Conservation (phyloP, 2,888 invertebrate genomes). For the Phengaris alcon region DNA sequence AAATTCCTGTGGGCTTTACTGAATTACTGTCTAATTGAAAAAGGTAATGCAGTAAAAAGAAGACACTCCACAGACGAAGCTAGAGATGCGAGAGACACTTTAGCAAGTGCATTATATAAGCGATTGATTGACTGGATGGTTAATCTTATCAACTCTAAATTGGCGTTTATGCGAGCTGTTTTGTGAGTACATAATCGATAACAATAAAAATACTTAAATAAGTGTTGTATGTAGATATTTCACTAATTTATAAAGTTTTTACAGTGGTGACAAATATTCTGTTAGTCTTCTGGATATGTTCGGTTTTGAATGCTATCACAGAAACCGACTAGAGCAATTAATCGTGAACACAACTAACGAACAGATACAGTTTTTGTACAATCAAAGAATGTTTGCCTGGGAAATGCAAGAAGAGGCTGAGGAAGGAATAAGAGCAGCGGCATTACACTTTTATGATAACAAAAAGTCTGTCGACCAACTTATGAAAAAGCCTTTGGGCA, state of each 20-base stretch:
- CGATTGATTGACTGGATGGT: constrained; percentile 94
- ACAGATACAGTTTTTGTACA: constrained; percentile 95
- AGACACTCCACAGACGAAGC: constrained; percentile 90
- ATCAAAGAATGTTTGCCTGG: constrained; percentile 94
- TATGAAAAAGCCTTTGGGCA: constrained; percentile 89
- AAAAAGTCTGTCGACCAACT: constrained; percentile 92
- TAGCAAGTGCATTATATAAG: constrained; percentile 90
- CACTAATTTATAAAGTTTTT: constrained; percentile 46
- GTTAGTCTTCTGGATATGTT: constrained; percentile 92
- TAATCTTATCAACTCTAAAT: constrained; percentile 89
- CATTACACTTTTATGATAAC: constrained; percentile 91
- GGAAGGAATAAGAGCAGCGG: constrained; percentile 86
- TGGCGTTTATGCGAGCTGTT: constrained; percentile 90
- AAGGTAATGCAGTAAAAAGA: constrained; percentile 83
- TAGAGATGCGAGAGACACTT: constrained; percentile 88
- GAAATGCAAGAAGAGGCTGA: constrained; percentile 90
- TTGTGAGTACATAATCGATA: constrained; percentile 82
- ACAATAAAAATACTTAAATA: constrained; percentile 1
- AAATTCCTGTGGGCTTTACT: constrained; percentile 92
- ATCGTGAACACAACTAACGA: constrained; percentile 94
- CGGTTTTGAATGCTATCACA: constrained; percentile 94
- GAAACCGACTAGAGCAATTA: constrained; percentile 92
- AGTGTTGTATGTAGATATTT: background rate
- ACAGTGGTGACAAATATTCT: constrained; percentile 89
- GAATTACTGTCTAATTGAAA: constrained; percentile 90